Evolutionary conservation across 23 tunicate genomes (phyloP), one percentile per base, ranked within the genome.

Genomic region (Clavelina lepadiformis): DNA sequence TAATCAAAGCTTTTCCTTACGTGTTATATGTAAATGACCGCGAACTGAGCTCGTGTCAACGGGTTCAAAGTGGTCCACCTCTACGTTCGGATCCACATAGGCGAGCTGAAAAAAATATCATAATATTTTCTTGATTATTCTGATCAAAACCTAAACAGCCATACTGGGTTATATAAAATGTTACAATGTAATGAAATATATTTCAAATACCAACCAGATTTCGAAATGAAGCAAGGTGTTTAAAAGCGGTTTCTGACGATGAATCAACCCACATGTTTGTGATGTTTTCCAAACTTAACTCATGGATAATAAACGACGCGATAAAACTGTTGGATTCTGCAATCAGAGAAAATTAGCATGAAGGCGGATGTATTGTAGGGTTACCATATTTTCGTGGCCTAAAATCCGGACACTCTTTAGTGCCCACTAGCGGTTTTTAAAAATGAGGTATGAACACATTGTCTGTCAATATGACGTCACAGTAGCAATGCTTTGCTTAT

Each of bases 41-140:
- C 60, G 60, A 23, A 74, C 34, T 3, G 46, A 2, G 34, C 57
- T 19, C 8, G 18, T 15, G 33, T 59, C 62, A 29, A 47, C 29
- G 3, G 88, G 88, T 46, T 72, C 88, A 24, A 81, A 61, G 31
- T 81, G 73, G 31, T 81, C 79, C 23, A 81, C 38, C 1, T 53
- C 7, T 34, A 69, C 59, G 21, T 61, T 61, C 28, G 35, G 35
- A 18, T 45, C 46, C 67, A 61, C 2, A 3, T 31, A 19, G 3
- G 34, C 67, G 15, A 61, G 4, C 67, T 61, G 46, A 2, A 29
- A 3, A 13, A 33, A 34, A 71, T n/a, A n/a, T n/a, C n/a, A n/a
- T n/a, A n/a, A n/a, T n/a, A n/a, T n/a, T n/a, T n/a, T n/a, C n/a
- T n/a, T 4, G 31, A 26, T 59, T 5, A 59, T 15, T 23, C 31